These are phyloP conservation scores for Enhydra lutris DNA, from an alignment of 2,113 vertebrate genomes.

Conservation along the genomic window DNA sequence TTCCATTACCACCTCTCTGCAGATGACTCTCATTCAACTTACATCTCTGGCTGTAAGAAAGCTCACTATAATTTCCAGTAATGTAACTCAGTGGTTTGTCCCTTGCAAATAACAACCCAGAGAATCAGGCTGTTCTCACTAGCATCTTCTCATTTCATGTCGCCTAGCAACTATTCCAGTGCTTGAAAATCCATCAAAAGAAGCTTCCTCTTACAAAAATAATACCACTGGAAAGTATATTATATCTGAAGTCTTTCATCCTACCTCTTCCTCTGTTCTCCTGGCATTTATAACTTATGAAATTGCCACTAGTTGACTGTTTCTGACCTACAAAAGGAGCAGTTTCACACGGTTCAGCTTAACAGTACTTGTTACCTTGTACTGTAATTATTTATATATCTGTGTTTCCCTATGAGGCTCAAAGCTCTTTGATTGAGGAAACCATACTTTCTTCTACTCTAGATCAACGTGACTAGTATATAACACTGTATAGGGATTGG, in stretches of 20 bases:
- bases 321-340: neutral
- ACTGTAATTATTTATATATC: neutral
- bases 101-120: neutral
- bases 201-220: neutral
- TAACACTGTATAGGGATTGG: neutral
- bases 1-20: neutral
- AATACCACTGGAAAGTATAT: neutral
- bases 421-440: neutral
- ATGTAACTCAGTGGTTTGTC: neutral
- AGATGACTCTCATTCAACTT: neutral
- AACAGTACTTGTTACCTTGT: neutral
- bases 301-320: neutral
- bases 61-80: neutral
- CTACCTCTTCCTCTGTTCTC: neutral
- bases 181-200: neutral
- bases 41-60: neutral
- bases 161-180: conserved; percentile 18
- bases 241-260: neutral
- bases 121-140: neutral
- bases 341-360: neutral
- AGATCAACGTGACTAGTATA: neutral
- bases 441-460: neutral
- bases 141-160: neutral
- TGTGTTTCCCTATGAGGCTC: neutral
- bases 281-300: neutral